A percentile compares a stretch with the other conserved stretches of the same genome.
These are phyloP conservation scores for Bradypodion ventrale DNA, from an alignment of 2,797 vertebrate species.

Conservation along the genomic window DNA sequence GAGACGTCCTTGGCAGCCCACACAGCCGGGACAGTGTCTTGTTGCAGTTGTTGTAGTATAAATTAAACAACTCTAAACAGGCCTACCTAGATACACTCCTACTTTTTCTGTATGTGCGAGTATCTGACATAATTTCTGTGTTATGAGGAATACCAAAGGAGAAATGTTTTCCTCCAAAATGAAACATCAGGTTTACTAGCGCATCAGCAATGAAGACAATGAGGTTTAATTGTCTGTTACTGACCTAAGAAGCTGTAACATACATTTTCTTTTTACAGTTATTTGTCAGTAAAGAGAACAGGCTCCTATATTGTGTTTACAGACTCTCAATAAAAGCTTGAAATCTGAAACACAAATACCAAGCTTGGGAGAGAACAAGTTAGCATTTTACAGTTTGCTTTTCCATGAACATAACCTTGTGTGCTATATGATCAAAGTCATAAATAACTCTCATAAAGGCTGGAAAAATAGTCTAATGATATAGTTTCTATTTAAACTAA, in stretches of 20 bases:
- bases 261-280: background rate
- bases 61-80: background rate
- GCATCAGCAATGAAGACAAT: background rate
- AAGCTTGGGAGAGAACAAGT: background rate
- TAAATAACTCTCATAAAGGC: background rate
- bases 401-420: background rate
- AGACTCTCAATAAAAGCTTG: conserved; percentile 1
- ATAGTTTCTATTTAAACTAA: background rate
- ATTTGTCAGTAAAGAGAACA: background rate
- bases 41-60: too few species aligned
- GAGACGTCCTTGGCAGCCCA: too few species aligned
- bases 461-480: background rate
- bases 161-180: background rate
- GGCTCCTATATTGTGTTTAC: background rate
- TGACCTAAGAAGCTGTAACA: conserved; percentile 12
- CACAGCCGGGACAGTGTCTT: too few species aligned
- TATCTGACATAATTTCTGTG: background rate
- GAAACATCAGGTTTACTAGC: background rate
- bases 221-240: background rate
- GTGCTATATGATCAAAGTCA: background rate
- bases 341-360: conserved; percentile 2
- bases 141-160: background rate
- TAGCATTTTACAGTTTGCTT: conserved; percentile 8
- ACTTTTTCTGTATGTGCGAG: background rate
- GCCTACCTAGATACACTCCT: background rate